Conservation (phyloP, 2,113 vertebrate species). For the Illadopsis cleaveri region DNA sequence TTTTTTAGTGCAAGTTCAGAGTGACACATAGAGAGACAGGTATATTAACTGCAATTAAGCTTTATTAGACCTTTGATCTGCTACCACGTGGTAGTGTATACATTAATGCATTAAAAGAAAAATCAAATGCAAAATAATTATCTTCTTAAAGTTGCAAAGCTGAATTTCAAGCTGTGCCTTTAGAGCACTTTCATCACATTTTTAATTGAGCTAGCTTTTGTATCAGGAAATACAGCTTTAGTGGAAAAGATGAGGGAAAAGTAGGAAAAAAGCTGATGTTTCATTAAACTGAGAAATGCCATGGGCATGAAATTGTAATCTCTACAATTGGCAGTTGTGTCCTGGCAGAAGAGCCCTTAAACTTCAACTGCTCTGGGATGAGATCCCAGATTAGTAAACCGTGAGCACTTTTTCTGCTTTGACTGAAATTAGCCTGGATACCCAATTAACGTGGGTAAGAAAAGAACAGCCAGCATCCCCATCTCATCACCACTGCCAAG, state of each 20-base stretch:
- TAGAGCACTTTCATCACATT: neutral
- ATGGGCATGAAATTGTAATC: neutral
- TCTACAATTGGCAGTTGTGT: neutral
- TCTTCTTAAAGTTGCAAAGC: neutral
- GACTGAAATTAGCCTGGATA: neutral
- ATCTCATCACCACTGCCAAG: neutral
- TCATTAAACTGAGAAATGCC: neutral
- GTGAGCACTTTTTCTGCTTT: neutral
- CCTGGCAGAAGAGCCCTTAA: neutral
- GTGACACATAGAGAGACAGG: neutral
- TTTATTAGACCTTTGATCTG: slow-evolving; percentile 36
- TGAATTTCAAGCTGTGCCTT: slow-evolving; percentile 13
- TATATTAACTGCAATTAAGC: slow-evolving; percentile 30
- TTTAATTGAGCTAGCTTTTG: slow-evolving; percentile 7
- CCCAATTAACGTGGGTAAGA: neutral
- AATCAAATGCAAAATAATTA: slow-evolving; percentile 30
- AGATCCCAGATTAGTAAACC: neutral
- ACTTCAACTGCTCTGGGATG: neutral
- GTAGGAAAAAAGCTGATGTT: neutral
- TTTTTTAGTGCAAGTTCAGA: neutral
- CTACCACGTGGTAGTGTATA: neutral
- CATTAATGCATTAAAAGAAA: slow-evolving; percentile 9
- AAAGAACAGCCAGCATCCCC: neutral
- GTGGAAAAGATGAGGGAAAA: slow-evolving; percentile 4
- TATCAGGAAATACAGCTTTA: neutral